A percentile compares a stretch with the other conserved stretches of the same genome.
Evolutionary conservation across 1,140 invertebrate species (phyloP).

Genomic region (Leptinotarsa defecta): DNA sequence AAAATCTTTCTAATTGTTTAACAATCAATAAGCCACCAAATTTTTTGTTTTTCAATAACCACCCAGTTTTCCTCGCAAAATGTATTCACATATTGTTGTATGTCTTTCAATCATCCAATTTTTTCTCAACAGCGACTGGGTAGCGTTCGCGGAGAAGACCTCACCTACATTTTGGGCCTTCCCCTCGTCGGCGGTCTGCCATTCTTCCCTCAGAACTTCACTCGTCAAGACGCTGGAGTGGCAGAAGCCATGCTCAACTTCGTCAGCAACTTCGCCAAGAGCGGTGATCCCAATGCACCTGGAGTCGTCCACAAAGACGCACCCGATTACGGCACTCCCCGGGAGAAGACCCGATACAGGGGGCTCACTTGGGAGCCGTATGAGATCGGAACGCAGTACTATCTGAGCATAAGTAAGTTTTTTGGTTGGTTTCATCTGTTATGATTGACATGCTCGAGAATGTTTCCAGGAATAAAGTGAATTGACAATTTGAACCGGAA

Average conservation of each 20-base stretch:
- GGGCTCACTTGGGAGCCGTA: slow-evolving; percentile 65
- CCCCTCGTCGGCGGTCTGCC: slow-evolving; percentile 75
- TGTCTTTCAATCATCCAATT: slow-evolving; percentile 26
- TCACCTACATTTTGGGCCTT: slow-evolving; percentile 85
- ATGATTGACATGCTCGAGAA: too few species aligned
- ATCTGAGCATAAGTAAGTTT: slow-evolving; percentile 72
- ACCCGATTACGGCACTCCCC: slow-evolving; percentile 61
- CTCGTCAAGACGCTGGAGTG: slow-evolving; percentile 72
- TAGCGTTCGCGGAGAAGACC: slow-evolving; percentile 82
- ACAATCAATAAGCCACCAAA: not conserved
- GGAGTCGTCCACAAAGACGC: slow-evolving; percentile 55
- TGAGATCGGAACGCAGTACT: slow-evolving; percentile 75
- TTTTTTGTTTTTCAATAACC: too few species aligned
- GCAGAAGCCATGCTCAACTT: slow-evolving; percentile 76
- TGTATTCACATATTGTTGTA: too few species aligned
- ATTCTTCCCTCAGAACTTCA: slow-evolving; percentile 73
- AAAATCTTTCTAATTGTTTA: not conserved
- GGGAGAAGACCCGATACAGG: slow-evolving; percentile 71
- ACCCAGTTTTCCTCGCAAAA: too few species aligned
- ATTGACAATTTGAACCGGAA: too few species aligned
- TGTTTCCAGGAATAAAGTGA: too few species aligned
- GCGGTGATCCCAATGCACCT: slow-evolving; percentile 72
- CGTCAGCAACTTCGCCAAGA: slow-evolving; percentile 76
- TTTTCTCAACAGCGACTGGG: slow-evolving; percentile 67
- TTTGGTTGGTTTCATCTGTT: too few species aligned